Evolutionary conservation across 2,797 vertebrate species (phyloP), one percentile per base, ranked within the genome.

Genomic region (Scolopax rusticola): DNA sequence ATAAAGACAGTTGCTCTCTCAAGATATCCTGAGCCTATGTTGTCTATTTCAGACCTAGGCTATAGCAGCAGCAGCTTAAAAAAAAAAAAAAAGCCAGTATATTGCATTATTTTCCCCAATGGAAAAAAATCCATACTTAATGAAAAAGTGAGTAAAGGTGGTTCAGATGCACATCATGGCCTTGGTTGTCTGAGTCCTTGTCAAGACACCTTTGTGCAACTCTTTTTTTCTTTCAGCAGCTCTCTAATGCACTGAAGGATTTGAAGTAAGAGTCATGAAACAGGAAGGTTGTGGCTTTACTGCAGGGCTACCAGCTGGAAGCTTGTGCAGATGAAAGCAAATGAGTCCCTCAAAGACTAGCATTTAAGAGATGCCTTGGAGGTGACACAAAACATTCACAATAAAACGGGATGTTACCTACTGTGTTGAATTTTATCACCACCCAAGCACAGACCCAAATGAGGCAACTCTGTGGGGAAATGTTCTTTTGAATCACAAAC

Each of bases 281-380:
- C 11, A 57, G 60, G 77, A 79, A 91, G 53, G 68, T 21, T 94
- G 68, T 64, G 84, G 74, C 74, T 91, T 95, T 91, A 82, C 88
- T 92, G 68, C 64, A 94, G 79, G 90, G 68, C 64, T 93, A 95
- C 84, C 77, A 88, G 87, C 85, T 91, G 75, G 61, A 91, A 50
- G 53, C 64, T 90, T 76, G 70, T 92, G 93, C 74, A 89, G 67
- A 88, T 80, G 89, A 91, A 94, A 89, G 60, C 33, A 79, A 89
- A 84, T 61, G 33, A 57, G 33, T 86, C n/a, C 57, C 43, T 83
- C 38, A 87, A 89, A 92, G 75, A 70, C 16, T 33, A 77, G 9
- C 65, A 64, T 77, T 84, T 78, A 94, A 82, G 87, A 45, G 57
- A 84, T 91, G 70, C 83, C 85, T 90, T 70, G 47, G 56, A 95